phyloP scores from a whole-genome alignment of 2,797 vertebrate species.

The Leptoclinus maculatus region DNA sequence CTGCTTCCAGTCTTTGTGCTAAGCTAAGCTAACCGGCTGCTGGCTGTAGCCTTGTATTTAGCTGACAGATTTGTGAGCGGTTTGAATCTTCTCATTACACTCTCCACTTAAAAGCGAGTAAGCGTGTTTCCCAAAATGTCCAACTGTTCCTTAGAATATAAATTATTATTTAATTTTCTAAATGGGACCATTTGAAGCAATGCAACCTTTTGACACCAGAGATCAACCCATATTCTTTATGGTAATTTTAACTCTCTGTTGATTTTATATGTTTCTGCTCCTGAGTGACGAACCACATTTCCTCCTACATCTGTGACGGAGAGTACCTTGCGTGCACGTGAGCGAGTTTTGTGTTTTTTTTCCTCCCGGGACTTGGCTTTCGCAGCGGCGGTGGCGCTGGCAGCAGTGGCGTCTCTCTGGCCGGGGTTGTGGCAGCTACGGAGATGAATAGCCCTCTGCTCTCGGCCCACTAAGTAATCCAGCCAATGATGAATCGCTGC shows the following conservation, averaged over 20 bases:
- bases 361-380: conserved; percentile 16
- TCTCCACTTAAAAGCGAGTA: too few relatives aligned
- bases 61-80: too few relatives aligned
- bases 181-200: neutral
- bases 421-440: conserved; percentile 75
- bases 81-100: neutral
- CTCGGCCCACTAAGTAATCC: conserved; percentile 83
- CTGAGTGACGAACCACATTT: neutral
- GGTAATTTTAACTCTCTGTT: neutral
- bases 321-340: conserved; percentile 8
- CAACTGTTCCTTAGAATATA: neutral
- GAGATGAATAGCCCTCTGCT: conserved; percentile 84
- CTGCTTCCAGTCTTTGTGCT: neutral
- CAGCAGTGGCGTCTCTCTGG: conserved; percentile 67
- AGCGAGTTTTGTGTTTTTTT: conserved; percentile 1
- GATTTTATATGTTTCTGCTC: neutral
- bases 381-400: conserved; percentile 35
- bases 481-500: conserved; percentile 80
- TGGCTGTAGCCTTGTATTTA: too few relatives aligned
- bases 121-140: neutral
- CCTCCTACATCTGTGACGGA: conserved; percentile 1
- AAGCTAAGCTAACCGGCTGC: neutral
- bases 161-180: neutral
- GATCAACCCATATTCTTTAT: neutral
- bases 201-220: neutral